Conservation (phyloP, 1,140 invertebrate species). For the Halesus radiatus region DNA sequence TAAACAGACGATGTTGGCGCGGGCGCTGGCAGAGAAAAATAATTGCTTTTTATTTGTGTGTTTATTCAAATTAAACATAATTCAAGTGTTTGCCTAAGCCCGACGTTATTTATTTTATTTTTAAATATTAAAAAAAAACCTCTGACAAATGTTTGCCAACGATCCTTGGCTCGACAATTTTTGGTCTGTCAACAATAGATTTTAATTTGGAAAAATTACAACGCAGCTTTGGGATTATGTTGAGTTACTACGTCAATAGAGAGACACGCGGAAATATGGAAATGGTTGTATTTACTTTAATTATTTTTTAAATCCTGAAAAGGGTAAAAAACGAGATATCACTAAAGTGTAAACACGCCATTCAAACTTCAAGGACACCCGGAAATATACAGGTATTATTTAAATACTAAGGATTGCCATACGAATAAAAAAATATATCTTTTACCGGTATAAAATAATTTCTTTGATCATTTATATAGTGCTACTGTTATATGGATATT, state of each 20-base stretch:
- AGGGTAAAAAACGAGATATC: not conserved
- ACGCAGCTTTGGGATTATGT: constrained; percentile 31
- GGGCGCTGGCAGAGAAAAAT: constrained; percentile 36
- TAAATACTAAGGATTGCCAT: no score
- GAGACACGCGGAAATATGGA: constrained; percentile 8
- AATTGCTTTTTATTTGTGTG: constrained; percentile 57
- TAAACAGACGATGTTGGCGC: constrained; percentile 32
- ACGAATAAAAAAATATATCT: no score
- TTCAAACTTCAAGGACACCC: not conserved
- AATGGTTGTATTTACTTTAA: constrained; percentile 25
- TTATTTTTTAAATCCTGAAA: constrained; percentile 8
- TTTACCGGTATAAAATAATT: no score
- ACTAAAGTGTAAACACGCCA: not conserved
- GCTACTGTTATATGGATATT: no score
- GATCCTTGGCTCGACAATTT: constrained; percentile 23
- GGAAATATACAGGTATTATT: no score
- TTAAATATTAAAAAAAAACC: constrained; percentile 12
- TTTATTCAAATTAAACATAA: constrained; percentile 57
- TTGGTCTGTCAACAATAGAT: constrained; percentile 31
- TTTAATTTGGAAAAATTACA: constrained; percentile 35
- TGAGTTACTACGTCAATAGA: constrained; percentile 23
- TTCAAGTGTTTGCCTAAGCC: constrained; percentile 51
- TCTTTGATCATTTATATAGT: no score
- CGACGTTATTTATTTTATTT: constrained; percentile 32
- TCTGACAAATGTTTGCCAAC: constrained; percentile 33